phyloP scores from a whole-genome alignment of 2,113 vertebrate species.

The Diphyllodes magnificus region DNA sequence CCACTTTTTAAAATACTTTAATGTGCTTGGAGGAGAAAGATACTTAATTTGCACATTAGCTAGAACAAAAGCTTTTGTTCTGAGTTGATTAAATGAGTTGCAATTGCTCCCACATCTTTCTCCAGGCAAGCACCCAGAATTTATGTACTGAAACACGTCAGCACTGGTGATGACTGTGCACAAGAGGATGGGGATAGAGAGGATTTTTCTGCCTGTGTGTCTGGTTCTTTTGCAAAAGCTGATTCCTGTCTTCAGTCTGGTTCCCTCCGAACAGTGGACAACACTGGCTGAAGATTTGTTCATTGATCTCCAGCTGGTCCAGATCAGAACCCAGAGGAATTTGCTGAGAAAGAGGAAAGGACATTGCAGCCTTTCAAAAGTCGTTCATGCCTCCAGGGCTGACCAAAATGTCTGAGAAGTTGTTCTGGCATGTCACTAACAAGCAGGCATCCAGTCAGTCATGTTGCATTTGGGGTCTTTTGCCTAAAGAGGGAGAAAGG shows the following conservation, averaged over 20 bases:
- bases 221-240: background rate
- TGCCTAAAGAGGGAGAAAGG: background rate
- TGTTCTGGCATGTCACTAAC: background rate
- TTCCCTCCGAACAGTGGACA: background rate
- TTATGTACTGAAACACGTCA: background rate
- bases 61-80: background rate
- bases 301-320: background rate
- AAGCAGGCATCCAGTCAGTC: background rate
- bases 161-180: background rate
- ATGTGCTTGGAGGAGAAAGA: background rate
- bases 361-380: background rate
- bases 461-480: background rate
- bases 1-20: background rate
- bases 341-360: background rate
- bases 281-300: background rate
- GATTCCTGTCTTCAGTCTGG: background rate
- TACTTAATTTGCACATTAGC: background rate
- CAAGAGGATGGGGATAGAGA: background rate
- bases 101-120: background rate
- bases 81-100: background rate
- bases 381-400: background rate
- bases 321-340: background rate
- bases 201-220: background rate
- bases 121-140: background rate
- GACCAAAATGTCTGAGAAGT: background rate